Base-by-base conservation (phyloP, 2,888 invertebrate species). In the Adelphocoris suturalis region DNA sequence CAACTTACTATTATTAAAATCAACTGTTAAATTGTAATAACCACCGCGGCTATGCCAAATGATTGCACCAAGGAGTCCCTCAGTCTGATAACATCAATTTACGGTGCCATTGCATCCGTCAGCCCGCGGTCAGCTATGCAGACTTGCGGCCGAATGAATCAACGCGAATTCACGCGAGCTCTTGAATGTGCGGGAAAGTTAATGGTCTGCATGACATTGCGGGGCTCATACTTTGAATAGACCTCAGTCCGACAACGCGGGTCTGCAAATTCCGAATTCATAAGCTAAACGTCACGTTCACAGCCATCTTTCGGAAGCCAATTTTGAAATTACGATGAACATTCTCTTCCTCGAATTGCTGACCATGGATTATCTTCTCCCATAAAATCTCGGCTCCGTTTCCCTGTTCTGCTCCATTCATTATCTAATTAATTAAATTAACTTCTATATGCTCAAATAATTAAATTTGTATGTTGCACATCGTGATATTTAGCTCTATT, bases 271-370 rank as follows among this genome's bases (percentile, higher is more conserved):
- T 14, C n/a, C n/a, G 9, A 61, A 61, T 61, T 61, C 61, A 61
- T 61, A 61, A 61, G 61, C 61, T 61, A 61, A 61, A 61, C 61
- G 61, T 61, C 61, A 61, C 61, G 61, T 61, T 61, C 19, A 61
- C n/a, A 16, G 9, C 61, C 61, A 2, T n/a, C 61, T 61, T 16
- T 61, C n/a, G 9, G n/a, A 61, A n/a, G n/a, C 61, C 61, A 61
- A 61, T 61, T 61, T 61, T 19, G 2, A 61, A 61, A 14, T 61
- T n/a, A 19, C n/a, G 61, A 19, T n/a, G n/a, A n/a, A 9, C 61
- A 61, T 16, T 11, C 52, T 52, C 37, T 7, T 2, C 37, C 37
- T 37, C 37, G 7, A 37, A 37, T 4, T 37, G 7, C 37, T 37
- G 37, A 37, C 37, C 37, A 37, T 7, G n/a, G 3, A 37, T 37